phyloP scores from a whole-genome alignment of 2,888 invertebrate genomes.

The Andrena praecox region DNA sequence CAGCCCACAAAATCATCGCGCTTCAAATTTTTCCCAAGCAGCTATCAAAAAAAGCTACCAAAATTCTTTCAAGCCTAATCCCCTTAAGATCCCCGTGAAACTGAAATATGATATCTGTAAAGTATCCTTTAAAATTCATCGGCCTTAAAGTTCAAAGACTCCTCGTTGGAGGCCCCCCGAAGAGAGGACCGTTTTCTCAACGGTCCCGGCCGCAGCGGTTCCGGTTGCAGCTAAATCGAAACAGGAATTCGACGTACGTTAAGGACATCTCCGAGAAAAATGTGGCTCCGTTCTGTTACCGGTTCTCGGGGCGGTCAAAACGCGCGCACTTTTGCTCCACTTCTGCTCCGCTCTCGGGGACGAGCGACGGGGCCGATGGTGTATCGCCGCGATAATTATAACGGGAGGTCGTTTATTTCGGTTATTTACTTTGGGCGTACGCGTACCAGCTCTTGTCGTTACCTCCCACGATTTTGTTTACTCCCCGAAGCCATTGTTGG shows the following conservation, averaged over 20 bases:
- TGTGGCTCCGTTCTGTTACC: constrained; percentile 39
- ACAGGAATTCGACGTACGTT: background rate
- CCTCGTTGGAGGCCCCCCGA: background rate
- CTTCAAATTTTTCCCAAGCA: too few relatives aligned
- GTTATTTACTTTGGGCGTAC: constrained; percentile 71
- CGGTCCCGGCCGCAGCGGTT: background rate
- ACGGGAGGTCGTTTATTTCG: constrained; percentile 71
- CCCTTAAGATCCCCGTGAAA: too few relatives aligned
- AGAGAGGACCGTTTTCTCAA: background rate
- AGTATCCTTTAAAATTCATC: background rate
- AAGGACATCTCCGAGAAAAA: constrained; percentile 17
- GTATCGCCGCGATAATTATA: constrained; percentile 68
- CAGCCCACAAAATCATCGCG: too few relatives aligned
- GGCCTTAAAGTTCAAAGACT: background rate
- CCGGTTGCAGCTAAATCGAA: background rate
- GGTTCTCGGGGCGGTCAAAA: constrained; percentile 45
- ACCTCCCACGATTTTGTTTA: constrained; percentile 63
- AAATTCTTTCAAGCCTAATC: too few relatives aligned
- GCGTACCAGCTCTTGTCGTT: constrained; percentile 55
- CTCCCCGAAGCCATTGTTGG: constrained; percentile 53
- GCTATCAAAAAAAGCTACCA: too few relatives aligned
- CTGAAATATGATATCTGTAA: too few relatives aligned
- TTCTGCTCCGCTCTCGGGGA: constrained; percentile 42
- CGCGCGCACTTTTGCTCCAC: constrained; percentile 52
- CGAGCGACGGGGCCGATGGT: constrained; percentile 48